Conservation (phyloP, 2,113 vertebrate species). For the Entelurus aequoreus region DNA sequence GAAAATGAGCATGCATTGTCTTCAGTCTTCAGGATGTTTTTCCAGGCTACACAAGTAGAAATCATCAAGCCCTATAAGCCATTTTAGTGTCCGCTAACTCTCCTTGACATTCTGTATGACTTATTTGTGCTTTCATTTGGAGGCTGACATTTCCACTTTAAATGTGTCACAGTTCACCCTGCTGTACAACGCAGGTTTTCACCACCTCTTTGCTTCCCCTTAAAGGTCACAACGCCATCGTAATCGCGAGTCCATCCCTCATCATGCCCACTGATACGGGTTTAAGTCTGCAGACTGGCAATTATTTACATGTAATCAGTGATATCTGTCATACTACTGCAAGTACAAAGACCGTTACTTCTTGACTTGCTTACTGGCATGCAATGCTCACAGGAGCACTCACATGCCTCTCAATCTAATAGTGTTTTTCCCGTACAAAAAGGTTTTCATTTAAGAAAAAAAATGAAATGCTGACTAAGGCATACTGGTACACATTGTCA, state of each 20-base stretch:
- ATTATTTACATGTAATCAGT: slow-evolving; percentile 2
- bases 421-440: slow-evolving; percentile 9
- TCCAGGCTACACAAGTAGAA: not conserved
- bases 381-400: slow-evolving; percentile 13
- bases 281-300: slow-evolving; percentile 8
- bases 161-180: not conserved
- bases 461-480: slow-evolving; percentile 42
- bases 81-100: not conserved
- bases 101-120: not conserved
- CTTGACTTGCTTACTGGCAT: slow-evolving; percentile 1
- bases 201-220: too few relatives aligned
- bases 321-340: slow-evolving; percentile 8
- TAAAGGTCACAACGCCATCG: not conserved
- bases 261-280: slow-evolving; percentile 2
- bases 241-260: not conserved
- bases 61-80: not conserved
- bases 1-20: not conserved
- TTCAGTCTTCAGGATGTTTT: not conserved
- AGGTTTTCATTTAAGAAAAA: slow-evolving; percentile 4
- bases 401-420: not conserved
- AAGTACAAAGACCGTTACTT: not conserved
- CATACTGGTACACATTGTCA: slow-evolving; percentile 38
- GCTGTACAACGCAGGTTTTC: not conserved
- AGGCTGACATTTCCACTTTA: slow-evolving; percentile 6
- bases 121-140: slow-evolving; percentile 12